Conservation (phyloP, 2,888 invertebrate genomes). For the Drosophila mettleri region DNA sequence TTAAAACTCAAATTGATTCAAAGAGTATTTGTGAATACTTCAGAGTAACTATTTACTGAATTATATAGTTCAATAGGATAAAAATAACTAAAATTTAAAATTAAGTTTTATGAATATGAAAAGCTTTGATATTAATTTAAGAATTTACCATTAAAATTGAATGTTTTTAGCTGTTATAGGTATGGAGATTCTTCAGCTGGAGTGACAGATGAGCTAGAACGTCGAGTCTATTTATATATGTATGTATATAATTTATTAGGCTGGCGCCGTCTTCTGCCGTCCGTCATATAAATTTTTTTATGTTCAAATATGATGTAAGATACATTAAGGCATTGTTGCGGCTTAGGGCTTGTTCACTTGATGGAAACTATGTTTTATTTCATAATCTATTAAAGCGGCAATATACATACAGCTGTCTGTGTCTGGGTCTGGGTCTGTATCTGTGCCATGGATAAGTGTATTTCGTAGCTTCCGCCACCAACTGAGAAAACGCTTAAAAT, state of each 20-base stretch:
- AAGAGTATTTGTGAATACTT: no score
- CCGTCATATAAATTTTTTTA: background rate
- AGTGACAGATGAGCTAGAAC: background rate
- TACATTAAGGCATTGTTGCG: background rate
- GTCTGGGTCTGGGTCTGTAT: background rate
- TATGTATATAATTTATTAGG: background rate
- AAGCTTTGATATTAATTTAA: no score
- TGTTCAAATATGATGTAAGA: slow-evolving; percentile 3
- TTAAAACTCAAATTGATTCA: no score
- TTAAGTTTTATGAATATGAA: no score
- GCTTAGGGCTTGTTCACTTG: slow-evolving; percentile 2
- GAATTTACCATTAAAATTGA: no score
- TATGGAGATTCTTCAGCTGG: no score
- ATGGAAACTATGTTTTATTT: slow-evolving; percentile 9
- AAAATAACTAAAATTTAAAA: no score
- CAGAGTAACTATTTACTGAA: no score
- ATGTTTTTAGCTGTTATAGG: background rate
- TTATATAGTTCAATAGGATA: no score
- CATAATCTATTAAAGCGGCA: slow-evolving; percentile 5
- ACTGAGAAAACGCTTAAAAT: slow-evolving; percentile 47
- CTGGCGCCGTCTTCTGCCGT: background rate
- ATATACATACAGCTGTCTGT: background rate
- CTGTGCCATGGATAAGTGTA: slow-evolving; percentile 4
- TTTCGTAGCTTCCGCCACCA: slow-evolving; percentile 45
- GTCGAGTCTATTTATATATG: no score